phyloP scores from a whole-genome alignment of 2,113 vertebrate genomes.

The Rhinolophus sinicus region DNA sequence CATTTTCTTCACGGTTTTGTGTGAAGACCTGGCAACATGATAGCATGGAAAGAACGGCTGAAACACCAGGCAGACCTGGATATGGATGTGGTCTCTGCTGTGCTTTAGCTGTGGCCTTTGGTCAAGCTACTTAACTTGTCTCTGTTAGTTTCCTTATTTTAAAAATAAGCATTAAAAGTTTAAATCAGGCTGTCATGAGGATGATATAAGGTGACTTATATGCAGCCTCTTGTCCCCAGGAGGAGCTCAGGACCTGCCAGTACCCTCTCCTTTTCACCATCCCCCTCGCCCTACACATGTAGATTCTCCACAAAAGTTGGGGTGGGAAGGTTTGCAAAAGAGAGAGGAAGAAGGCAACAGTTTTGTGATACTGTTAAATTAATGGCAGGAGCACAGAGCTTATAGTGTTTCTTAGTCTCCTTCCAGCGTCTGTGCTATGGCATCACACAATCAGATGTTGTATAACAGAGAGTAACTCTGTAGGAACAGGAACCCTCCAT shows the following conservation, averaged over 20 bases:
- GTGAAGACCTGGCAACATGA: neutral
- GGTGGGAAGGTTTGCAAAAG: neutral
- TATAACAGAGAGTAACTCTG: neutral
- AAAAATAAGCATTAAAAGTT: constrained; percentile 18
- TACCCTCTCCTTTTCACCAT: no score
- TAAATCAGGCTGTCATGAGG: neutral
- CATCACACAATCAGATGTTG: neutral
- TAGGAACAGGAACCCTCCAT: neutral
- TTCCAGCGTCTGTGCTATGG: accelerated
- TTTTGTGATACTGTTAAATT: neutral
- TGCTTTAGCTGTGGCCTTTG: neutral
- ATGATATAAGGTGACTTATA: neutral
- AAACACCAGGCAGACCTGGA: neutral
- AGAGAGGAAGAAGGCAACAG: neutral
- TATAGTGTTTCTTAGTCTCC: neutral
- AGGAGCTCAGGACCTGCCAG: neutral
- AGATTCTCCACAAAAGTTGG: neutral
- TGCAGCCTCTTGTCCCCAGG: neutral
- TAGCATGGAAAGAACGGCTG: neutral
- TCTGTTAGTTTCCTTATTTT: neutral
- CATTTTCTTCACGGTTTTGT: neutral
- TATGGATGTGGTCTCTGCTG: neutral
- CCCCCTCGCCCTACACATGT: neutral
- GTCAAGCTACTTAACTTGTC: neutral
- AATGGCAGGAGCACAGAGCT: neutral